A percentile compares a stretch with the other conserved stretches of the same genome.
phyloP scores from a whole-genome alignment of 2,113 vertebrate species.

The Crotalus horridus region DNA sequence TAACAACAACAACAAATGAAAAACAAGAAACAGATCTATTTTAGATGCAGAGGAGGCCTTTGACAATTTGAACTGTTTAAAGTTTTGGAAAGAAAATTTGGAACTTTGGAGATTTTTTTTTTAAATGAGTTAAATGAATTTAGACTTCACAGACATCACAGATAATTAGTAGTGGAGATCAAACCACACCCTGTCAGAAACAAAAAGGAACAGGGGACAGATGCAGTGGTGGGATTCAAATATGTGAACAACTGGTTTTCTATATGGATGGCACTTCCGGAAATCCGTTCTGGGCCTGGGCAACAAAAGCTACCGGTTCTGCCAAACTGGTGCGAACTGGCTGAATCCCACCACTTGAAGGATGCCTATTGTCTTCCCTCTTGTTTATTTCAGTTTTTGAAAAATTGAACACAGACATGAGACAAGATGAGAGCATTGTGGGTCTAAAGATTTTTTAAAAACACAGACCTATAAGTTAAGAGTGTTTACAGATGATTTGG shows the following conservation, averaged over 20 bases:
- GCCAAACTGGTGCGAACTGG: too few species aligned
- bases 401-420: background rate
- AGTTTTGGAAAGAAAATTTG: background rate
- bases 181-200: background rate
- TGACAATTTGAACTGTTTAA: background rate
- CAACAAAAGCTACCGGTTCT: too few species aligned
- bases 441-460: background rate
- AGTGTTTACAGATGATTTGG: background rate
- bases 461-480: background rate
- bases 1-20: too few species aligned
- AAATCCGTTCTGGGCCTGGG: too few species aligned
- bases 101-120: background rate
- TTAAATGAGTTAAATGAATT: background rate
- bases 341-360: too few species aligned
- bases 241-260: too few species aligned
- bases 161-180: background rate
- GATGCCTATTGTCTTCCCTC: background rate
- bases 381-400: background rate
- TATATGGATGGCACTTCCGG: too few species aligned
- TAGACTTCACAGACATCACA: background rate
- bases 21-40: background rate
- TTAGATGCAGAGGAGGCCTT: background rate
- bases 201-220: background rate
- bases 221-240: too few species aligned
- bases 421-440: background rate